Base-by-base conservation (phyloP, 1,140 invertebrate genomes). In the Zaprionus ornatus region DNA sequence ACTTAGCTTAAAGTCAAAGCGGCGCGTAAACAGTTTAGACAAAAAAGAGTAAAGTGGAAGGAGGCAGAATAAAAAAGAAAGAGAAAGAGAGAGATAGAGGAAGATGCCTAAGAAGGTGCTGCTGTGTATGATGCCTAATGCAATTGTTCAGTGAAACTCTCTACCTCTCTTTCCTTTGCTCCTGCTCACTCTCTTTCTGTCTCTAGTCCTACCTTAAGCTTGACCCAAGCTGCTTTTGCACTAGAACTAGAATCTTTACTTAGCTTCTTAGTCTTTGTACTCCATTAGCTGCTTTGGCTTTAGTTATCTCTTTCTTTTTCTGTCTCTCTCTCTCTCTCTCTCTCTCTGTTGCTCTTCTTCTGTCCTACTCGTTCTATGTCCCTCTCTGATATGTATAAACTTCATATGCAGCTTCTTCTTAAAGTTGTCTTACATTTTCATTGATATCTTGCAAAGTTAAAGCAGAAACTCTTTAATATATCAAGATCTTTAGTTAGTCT, bases 21-120 rank as follows among this genome's bases (percentile, higher is more conserved):
- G 15, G 40, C 52, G 27, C 15, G 69, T 65, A 71, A 71, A 71
- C 69, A 65, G 69, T 71, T 71, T 71, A 65, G 60, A 32, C 60
- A 42, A 40, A 54, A 37, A 55, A 57, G 25, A n/a, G 23, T 7
- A 12, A 3, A 9, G 12, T 1, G 35, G 19, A 21, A 27, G 6
- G 27, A 17, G 56, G 60, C 32, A 35, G 29, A 2, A 0, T 50
- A 15, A 25, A 23, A 23, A 19, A 37, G 2, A 40, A 32, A 17
- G 10, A 60, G n/a, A 68, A 25, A 32, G 45, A 45, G 25, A 4
- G 17, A 19, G 35, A 1, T 2, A 4, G 12, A 15, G 21, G 7
- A 23, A 10, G 37, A 6, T 48, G 45, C 9, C 4, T 4, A 12
- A 48, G 45, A 50, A 50, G 45, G 19, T 50, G 21, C 23, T 45